A percentile compares a stretch with the other conserved stretches of the same genome.
These are phyloP conservation scores for Syndactyla subalaris DNA, from an alignment of 2,797 vertebrate genomes.

Conservation along the genomic window DNA sequence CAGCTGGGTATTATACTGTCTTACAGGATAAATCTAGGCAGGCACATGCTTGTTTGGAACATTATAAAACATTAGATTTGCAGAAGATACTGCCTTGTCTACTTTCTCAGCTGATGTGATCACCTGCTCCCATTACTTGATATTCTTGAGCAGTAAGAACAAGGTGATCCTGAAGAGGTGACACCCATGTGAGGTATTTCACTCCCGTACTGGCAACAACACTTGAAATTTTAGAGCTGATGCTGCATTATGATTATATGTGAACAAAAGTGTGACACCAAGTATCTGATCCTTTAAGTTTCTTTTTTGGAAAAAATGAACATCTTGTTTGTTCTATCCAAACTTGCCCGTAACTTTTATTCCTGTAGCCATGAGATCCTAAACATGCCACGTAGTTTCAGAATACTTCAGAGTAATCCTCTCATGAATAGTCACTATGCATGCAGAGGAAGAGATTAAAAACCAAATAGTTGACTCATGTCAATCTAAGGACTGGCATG, in stretches of 20 bases:
- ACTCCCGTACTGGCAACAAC: neutral
- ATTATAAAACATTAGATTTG: neutral
- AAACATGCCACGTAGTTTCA: slow-evolving; percentile 25
- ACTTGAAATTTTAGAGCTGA: neutral
- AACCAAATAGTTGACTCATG: neutral
- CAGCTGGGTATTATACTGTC: neutral
- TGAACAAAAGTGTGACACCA: neutral
- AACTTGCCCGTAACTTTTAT: neutral
- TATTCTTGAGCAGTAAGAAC: neutral
- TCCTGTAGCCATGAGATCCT: neutral
- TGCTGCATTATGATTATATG: neutral
- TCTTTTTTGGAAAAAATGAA: neutral
- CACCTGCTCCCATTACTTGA: neutral
- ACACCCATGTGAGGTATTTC: neutral
- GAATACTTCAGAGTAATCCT: slow-evolving; percentile 6
- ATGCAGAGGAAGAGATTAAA: slow-evolving; percentile 27
- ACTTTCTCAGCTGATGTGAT: slow-evolving; percentile 4
- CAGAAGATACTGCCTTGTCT: neutral
- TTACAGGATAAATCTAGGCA: slow-evolving; percentile 9
- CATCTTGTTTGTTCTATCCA: neutral
- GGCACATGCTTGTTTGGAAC: neutral
- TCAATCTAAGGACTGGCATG: neutral
- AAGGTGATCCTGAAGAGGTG: neutral
- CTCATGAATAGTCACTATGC: slow-evolving; percentile 2
- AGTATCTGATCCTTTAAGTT: neutral